Conservation (phyloP, 2,888 invertebrate species). For the Ornithoptera priamus region DNA sequence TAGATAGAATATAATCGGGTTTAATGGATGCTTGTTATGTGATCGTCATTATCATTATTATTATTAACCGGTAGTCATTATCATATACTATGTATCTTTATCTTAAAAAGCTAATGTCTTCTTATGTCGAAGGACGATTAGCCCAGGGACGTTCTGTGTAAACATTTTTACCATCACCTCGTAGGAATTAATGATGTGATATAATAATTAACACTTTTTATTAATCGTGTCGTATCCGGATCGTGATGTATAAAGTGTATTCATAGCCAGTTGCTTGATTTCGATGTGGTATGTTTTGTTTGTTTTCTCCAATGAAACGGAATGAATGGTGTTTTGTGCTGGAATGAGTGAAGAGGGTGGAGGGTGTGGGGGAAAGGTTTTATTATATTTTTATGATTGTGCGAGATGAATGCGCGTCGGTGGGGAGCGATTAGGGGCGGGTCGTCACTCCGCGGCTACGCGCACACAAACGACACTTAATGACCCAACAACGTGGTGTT, state of each 20-base stretch:
- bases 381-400: conserved; percentile 41
- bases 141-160: no score
- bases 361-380: conserved; percentile 31
- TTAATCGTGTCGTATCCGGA: conserved; percentile 14
- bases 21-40: no score
- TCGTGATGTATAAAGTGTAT: conserved; percentile 9
- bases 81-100: no score
- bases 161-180: no score
- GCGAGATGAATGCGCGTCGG: conserved; percentile 37
- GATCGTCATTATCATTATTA: no score
- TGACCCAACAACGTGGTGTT: conserved; percentile 10
- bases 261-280: conserved; percentile 21
- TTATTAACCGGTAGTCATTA: no score
- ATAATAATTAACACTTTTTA: not conserved
- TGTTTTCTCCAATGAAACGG: conserved; percentile 26
- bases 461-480: not conserved
- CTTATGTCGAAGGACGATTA: no score
- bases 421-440: conserved; percentile 39
- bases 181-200: no score
- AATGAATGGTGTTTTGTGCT: no score
- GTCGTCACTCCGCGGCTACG: conserved; percentile 36
- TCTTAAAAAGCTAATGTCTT: no score
- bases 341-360: conserved; percentile 21
- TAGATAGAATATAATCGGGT: no score
- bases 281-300: conserved; percentile 28